Conservation (phyloP, 2,113 vertebrate genomes). For the Chionodraco myersi region DNA sequence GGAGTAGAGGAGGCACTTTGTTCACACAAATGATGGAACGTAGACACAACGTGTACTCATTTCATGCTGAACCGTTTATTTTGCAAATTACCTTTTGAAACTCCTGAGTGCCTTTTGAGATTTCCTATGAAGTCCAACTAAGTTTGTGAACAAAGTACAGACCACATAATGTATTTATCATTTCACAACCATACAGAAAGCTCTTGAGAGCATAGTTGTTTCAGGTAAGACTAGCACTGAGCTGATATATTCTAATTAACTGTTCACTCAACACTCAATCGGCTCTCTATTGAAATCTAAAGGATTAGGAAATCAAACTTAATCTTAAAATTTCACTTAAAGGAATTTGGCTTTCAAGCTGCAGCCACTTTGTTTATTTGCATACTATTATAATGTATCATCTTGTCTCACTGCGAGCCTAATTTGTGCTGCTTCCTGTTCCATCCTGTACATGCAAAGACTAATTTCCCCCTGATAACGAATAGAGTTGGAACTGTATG, state of each 20-base stretch:
- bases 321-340: background rate
- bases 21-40: conserved; percentile 38
- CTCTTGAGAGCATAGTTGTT: background rate
- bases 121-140: background rate
- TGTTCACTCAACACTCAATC: background rate
- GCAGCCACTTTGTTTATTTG: conserved; percentile 12
- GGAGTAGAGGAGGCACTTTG: conserved; percentile 16
- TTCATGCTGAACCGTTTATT: conserved; percentile 19
- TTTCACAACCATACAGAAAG: background rate
- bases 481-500: background rate
- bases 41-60: conserved; percentile 19
- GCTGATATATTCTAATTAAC: background rate
- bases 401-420: conserved; percentile 15
- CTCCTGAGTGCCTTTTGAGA: conserved; percentile 21
- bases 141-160: background rate
- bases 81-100: conserved; percentile 26
- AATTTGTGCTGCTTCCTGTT: background rate
- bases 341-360: background rate
- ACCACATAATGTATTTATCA: background rate
- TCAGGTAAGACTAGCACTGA: background rate
- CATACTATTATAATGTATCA: conserved; percentile 9
- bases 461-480: background rate
- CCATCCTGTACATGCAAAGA: background rate
- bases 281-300: too few relatives aligned
- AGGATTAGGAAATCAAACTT: background rate